Evolutionary conservation across 2,888 invertebrate species (phyloP).

Genomic region (Gisinianus flammeolus): DNA sequence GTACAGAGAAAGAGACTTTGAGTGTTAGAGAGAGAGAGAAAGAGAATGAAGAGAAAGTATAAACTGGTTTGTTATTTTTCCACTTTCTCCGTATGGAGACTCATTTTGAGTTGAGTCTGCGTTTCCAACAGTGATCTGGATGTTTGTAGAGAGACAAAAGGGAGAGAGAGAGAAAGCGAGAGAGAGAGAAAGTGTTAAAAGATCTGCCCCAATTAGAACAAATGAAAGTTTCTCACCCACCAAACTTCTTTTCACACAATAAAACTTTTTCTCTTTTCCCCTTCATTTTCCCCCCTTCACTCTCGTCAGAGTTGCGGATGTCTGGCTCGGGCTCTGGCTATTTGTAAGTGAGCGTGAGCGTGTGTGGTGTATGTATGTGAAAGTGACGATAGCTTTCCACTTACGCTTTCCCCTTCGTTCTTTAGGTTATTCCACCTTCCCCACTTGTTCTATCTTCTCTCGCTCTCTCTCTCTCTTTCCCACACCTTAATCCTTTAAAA

Average conservation of each 20-base stretch:
- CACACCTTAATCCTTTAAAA: too few relatives aligned
- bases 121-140: too few relatives aligned
- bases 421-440: background rate
- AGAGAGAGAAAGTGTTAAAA: slow-evolving; percentile 35
- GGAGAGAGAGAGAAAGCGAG: background rate
- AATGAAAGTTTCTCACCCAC: slow-evolving; percentile 38
- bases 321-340: background rate
- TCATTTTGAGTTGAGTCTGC: too few relatives aligned
- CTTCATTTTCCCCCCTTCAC: background rate
- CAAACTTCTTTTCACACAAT: slow-evolving; percentile 27
- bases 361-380: too few relatives aligned
- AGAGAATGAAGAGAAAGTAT: background rate
- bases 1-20: background rate
- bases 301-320: background rate
- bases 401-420: background rate
- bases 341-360: background rate
- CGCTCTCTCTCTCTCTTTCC: background rate
- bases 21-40: background rate
- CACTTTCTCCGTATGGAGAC: too few relatives aligned
- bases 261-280: slow-evolving; percentile 11
- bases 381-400: background rate
- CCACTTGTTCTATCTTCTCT: background rate
- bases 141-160: too few relatives aligned
- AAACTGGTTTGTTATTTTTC: background rate
- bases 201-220: slow-evolving; percentile 39